Percentiles rank a stretch among this genome's conserved stretches.
These are phyloP conservation scores for Mirza zaza DNA, from an alignment of 2,113 vertebrate genomes.

Conservation along the genomic window DNA sequence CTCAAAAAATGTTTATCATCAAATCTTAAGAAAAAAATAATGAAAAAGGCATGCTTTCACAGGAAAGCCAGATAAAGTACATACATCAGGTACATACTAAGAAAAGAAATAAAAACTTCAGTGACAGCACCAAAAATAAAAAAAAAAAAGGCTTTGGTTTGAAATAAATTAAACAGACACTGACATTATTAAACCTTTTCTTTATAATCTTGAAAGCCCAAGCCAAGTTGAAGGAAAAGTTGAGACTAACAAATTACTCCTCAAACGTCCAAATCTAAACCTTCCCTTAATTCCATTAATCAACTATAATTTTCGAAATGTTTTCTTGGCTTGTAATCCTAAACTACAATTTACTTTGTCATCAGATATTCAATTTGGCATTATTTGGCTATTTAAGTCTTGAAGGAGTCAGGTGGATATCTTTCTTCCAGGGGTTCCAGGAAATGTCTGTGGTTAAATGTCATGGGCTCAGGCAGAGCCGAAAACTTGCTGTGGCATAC, in stretches of 20 bases:
- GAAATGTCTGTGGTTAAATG: slow-evolving; percentile 54
- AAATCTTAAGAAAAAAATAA: slow-evolving; percentile 8
- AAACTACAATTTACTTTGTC: slow-evolving; percentile 24
- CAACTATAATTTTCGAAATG: background rate
- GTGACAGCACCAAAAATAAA: background rate
- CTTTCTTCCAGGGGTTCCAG: slow-evolving; percentile 45
- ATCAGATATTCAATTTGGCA: slow-evolving; percentile 29
- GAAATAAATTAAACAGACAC: slow-evolving; percentile 8
- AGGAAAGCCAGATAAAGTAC: background rate
- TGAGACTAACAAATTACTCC: slow-evolving; percentile 48
- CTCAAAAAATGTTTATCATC: slow-evolving; percentile 20
- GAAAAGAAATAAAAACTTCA: slow-evolving; percentile 26
- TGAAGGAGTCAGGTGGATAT: slow-evolving; percentile 14
- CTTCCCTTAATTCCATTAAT: slow-evolving; percentile 44
- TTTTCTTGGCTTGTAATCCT: slow-evolving; percentile 13
- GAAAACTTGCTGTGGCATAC: slow-evolving; percentile 36
- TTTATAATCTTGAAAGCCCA: slow-evolving; percentile 32
- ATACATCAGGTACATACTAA: background rate
- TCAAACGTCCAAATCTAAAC: slow-evolving; percentile 47
- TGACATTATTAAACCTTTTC: background rate
- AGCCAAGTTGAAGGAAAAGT: slow-evolving; percentile 27
- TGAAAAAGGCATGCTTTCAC: slow-evolving; percentile 14
- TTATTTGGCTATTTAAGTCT: slow-evolving; percentile 34
- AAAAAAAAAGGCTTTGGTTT: slow-evolving; percentile 8
- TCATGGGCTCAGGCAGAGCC: slow-evolving; percentile 13